Base-by-base conservation (phyloP, 2,888 invertebrate species). In the Lasius fuliginosus region DNA sequence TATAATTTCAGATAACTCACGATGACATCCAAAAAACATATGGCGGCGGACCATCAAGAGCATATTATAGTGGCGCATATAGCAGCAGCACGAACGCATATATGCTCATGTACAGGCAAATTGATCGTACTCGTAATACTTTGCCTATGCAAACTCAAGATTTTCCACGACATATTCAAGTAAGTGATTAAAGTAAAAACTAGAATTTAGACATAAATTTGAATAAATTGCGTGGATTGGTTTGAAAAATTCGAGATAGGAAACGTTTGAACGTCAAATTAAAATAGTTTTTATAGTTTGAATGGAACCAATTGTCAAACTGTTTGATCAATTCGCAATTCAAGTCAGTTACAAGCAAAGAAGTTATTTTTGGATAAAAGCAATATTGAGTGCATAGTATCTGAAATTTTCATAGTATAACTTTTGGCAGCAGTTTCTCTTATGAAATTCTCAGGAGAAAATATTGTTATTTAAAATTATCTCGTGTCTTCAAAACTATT, bases 91-190 rank as follows among this genome's bases (percentile, higher is more conserved):
- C 98, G 67, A 98, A 98, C 94, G 98, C 98, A 0, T 98, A 98
- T 92, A 98, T 98, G 98, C 95, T 98, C 82, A 98, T 98, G 97
- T 98, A 98, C 93, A 95, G 98, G 69, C 97, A 97, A 94, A 96
- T 97, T 67, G 97, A 97, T 94, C 95, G 95, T 68, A 95, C 95
- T 68, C 95, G 96, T 40, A 97, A 97, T 93, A 95, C 96, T 84
- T 94, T 95, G n/a, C 96, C 96, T 1, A 97, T 97, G 93, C 96
- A 96, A 64, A 95, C 95, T 0, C 96, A 96, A n/a, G 96, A 97
- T 53, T 97, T 98, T 91, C 98, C 98, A 0, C 95, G 96, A 58
- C 98, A 98, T 93, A 97, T 98, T 74, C 96, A 95, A 91, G 95
- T 95, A 92, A 36, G 49, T 53, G 30, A 64, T 65, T 9, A 5